A percentile compares a stretch with the other conserved stretches of the same genome.
These are phyloP conservation scores for Acleris literana DNA, from an alignment of 2,888 invertebrate genomes.

Conservation along the genomic window DNA sequence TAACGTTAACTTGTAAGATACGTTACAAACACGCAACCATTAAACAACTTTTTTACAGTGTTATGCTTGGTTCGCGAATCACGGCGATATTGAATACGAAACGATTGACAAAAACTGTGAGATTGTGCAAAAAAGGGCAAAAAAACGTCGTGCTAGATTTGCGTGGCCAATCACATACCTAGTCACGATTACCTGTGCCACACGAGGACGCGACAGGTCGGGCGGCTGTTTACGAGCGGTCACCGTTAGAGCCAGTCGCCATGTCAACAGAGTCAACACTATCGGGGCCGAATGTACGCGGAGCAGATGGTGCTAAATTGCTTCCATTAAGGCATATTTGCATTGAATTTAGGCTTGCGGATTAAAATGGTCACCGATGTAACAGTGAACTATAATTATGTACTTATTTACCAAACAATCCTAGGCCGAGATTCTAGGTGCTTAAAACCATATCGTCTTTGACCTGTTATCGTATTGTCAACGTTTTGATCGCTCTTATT, in stretches of 20 bases:
- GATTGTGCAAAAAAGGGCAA: background rate
- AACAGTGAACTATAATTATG: too few relatives aligned
- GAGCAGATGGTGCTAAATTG: constrained; percentile 58
- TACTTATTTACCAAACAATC: too few relatives aligned
- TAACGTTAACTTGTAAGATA: background rate
- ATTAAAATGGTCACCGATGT: too few relatives aligned
- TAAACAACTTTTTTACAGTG: constrained; percentile 8
- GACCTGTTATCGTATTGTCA: too few relatives aligned
- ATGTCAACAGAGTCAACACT: constrained; percentile 32
- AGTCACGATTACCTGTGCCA: constrained; percentile 8
- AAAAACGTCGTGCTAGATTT: constrained; percentile 9
- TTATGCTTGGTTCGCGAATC: constrained; percentile 10
- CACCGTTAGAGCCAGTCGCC: constrained; percentile 47
- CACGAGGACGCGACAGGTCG: constrained; percentile 11
- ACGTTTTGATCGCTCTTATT: too few relatives aligned
- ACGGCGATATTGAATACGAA: constrained; percentile 8
- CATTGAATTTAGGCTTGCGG: too few relatives aligned
- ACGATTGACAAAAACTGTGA: constrained; percentile 16
- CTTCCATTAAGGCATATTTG: constrained; percentile 51
- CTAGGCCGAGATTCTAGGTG: too few relatives aligned
- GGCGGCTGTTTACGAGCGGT: constrained; percentile 43
- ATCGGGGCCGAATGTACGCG: constrained; percentile 43
- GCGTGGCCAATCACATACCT: constrained; percentile 14
- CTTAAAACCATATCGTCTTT: too few relatives aligned
- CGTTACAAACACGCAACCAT: background rate